Evolutionary conservation across 2,797 vertebrate species (phyloP).

Genomic region (Stomatorhinus walkeri): DNA sequence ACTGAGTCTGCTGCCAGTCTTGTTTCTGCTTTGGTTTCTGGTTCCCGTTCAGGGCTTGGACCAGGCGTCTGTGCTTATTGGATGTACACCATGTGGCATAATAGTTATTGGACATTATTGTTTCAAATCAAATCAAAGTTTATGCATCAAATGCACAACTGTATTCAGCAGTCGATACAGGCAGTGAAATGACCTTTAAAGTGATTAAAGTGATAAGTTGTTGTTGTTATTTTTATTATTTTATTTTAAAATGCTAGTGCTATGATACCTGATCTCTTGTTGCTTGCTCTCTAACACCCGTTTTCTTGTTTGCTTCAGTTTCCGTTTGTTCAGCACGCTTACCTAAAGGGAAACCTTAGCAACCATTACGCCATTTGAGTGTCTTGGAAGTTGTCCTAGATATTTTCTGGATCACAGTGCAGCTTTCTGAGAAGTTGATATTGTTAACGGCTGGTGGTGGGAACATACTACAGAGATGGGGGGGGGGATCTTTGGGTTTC

Average conservation of each 20-base stretch:
- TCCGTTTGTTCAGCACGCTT: neutral
- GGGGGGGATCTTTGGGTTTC: neutral
- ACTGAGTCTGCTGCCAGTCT: neutral
- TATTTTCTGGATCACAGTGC: conserved; percentile 61
- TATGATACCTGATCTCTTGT: neutral
- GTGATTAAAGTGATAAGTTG: neutral
- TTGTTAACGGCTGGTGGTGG: conserved; percentile 29
- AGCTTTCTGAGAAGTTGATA: conserved; percentile 43
- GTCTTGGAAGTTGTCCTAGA: conserved; percentile 63
- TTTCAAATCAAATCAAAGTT: neutral
- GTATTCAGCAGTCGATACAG: neutral
- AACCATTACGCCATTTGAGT: conserved; percentile 56
- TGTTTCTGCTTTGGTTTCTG: neutral
- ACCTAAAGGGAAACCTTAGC: conserved; percentile 52
- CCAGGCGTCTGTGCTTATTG: neutral
- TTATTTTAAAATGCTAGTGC: neutral
- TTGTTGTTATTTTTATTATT: neutral
- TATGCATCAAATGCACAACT: neutral
- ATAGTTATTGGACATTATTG: neutral
- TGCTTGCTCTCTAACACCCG: neutral
- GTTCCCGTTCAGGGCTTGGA: neutral
- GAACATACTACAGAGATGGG: neutral
- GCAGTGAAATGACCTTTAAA: neutral
- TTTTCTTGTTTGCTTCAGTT: neutral
- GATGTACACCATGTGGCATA: neutral